Evolutionary conservation across 2,113 vertebrate species (phyloP).

Genomic region (Coryphaenoides rupestris): DNA sequence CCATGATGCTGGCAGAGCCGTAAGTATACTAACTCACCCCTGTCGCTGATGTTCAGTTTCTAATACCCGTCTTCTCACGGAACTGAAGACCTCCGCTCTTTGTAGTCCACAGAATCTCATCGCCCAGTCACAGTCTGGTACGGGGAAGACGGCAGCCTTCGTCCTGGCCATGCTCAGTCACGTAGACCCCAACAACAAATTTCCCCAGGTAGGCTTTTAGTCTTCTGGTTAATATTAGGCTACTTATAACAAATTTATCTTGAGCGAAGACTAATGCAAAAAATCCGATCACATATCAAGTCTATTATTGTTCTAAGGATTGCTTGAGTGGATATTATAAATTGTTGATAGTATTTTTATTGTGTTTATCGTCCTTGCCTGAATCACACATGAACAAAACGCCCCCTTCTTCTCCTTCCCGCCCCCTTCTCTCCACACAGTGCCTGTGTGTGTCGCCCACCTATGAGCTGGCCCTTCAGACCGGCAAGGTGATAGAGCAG

Average conservation of each 20-base stretch:
- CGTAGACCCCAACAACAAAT: slow-evolving; percentile 85
- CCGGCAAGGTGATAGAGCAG: slow-evolving; percentile 96
- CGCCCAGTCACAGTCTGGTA: slow-evolving; percentile 95
- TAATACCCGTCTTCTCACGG: not conserved
- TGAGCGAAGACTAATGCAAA: too few relatives aligned
- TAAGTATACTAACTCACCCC: slow-evolving; percentile 78
- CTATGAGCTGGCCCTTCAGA: slow-evolving; percentile 94
- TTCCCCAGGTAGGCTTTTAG: slow-evolving; percentile 81
- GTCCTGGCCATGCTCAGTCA: slow-evolving; percentile 95
- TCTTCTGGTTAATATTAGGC: not conserved
- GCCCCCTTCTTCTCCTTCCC: not conserved
- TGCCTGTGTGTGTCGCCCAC: slow-evolving; percentile 96
- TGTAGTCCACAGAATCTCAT: slow-evolving; percentile 94
- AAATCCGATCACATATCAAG: too few relatives aligned
- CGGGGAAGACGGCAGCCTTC: slow-evolving; percentile 95
- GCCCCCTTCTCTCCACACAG: slow-evolving; percentile 69
- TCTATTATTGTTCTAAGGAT: too few relatives aligned
- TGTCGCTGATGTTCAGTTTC: not conserved
- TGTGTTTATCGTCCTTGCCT: too few relatives aligned
- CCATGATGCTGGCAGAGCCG: slow-evolving; percentile 99
- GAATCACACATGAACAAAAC: not conserved
- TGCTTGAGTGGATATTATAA: too few relatives aligned
- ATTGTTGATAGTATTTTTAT: too few relatives aligned
- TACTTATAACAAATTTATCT: too few relatives aligned
- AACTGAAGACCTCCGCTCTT: not conserved